Conservation (phyloP, 2,797 vertebrate species). For the Lepilemur ruficaudatus region DNA sequence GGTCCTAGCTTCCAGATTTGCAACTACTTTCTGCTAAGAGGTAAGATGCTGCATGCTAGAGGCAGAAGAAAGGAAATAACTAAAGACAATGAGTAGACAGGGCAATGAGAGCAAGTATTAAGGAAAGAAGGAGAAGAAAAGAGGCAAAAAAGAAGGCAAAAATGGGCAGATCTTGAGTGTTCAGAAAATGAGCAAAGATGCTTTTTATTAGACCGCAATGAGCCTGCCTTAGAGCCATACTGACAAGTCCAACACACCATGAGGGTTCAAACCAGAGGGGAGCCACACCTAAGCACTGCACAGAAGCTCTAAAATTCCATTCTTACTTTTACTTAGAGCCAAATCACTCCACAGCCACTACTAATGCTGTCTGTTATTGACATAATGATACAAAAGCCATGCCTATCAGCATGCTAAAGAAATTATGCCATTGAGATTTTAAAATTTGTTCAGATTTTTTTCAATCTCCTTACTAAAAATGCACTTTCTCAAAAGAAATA, state of each 20-base stretch:
- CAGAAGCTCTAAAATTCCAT: neutral
- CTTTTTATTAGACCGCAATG: neutral
- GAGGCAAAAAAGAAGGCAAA: neutral
- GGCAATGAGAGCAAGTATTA: neutral
- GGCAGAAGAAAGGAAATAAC: neutral
- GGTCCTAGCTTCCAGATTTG: neutral
- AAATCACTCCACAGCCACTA: neutral
- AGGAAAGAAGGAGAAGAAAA: neutral
- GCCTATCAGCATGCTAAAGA: neutral
- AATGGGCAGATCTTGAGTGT: neutral
- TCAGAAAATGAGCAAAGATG: neutral
- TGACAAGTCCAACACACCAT: neutral
- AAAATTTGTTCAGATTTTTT: neutral
- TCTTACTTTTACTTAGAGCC: neutral
- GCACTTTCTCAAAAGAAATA: neutral
- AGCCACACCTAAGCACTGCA: neutral
- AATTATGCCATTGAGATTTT: neutral
- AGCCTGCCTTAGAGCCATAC: neutral
- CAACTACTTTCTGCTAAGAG: neutral
- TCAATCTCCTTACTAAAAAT: constrained; percentile 16
- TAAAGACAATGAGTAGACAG: neutral
- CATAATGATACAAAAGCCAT: neutral
- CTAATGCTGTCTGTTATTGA: neutral
- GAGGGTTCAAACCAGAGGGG: neutral
- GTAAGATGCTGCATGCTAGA: neutral